Percentiles rank a stretch among this genome's conserved stretches.
These are phyloP conservation scores for Leuctra nigra DNA, from an alignment of 2,888 invertebrate species.

Conservation along the genomic window DNA sequence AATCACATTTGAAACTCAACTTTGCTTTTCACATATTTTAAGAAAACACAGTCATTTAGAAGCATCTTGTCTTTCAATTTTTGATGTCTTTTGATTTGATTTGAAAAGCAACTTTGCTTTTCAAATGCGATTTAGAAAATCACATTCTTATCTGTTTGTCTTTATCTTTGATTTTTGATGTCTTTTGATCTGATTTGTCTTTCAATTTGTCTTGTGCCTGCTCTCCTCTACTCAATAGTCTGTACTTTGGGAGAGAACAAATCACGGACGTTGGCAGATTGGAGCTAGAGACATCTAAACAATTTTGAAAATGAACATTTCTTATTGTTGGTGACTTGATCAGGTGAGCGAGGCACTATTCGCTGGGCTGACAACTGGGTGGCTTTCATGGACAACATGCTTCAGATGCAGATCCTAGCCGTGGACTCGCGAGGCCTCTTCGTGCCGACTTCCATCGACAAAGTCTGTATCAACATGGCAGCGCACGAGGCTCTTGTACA, in stretches of 20 bases:
- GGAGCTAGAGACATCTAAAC: no score
- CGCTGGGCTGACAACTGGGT: conserved; percentile 82
- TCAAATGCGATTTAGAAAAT: background rate
- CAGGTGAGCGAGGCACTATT: conserved; percentile 44
- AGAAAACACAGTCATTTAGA: no score
- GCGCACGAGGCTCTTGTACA: conserved; percentile 49
- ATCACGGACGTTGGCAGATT: no score
- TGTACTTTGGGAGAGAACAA: no score
- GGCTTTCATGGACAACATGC: conserved; percentile 81
- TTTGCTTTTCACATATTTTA: no score
- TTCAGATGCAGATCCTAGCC: conserved; percentile 71
- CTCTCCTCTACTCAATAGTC: no score
- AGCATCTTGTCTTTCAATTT: background rate
- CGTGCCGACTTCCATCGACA: conserved; percentile 70
- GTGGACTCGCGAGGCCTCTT: conserved; percentile 61
- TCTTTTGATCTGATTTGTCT: no score
- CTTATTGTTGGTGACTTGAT: background rate
- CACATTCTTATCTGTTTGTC: no score
- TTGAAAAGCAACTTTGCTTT: no score
- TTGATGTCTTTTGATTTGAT: background rate
- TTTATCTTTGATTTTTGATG: no score
- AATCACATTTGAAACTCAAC: no score
- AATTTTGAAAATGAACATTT: background rate
- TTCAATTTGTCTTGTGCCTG: no score
- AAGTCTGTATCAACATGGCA: conserved; percentile 55